phyloP scores from a whole-genome alignment of 2,888 invertebrate genomes.

The Parasteatoda lunata region DNA sequence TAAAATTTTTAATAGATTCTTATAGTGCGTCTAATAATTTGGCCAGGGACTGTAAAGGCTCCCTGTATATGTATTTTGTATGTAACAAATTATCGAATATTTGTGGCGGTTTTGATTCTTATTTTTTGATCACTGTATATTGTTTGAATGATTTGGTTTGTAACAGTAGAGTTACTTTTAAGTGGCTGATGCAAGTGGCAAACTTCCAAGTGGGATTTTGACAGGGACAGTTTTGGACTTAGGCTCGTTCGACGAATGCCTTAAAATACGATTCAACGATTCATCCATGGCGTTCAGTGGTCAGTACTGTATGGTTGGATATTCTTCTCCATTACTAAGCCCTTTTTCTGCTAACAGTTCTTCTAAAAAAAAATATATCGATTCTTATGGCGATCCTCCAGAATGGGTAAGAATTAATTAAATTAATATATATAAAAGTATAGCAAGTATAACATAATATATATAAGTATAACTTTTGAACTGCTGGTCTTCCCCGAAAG shows the following conservation, averaged over 20 bases:
- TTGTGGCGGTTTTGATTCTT: too few species aligned
- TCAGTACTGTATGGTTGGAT: constrained; percentile 72
- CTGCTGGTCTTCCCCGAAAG: too few species aligned
- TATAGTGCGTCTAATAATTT: too few species aligned
- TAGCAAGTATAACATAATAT: too few species aligned
- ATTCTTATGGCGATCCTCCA: constrained; percentile 48
- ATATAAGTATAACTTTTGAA: too few species aligned
- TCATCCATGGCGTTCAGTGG: constrained; percentile 67
- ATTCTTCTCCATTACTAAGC: constrained; percentile 25
- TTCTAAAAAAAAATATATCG: constrained; percentile 22
- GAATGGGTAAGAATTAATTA: constrained; percentile 40
- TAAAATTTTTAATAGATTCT: too few species aligned
- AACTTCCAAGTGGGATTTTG: constrained; percentile 73
- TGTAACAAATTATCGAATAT: too few species aligned
- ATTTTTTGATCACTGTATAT: too few species aligned
- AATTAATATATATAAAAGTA: too few species aligned
- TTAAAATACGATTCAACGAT: constrained; percentile 69
- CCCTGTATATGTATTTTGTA: too few species aligned
- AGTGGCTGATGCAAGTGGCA: constrained; percentile 64
- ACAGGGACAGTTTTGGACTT: constrained; percentile 74
- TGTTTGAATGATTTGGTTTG: too few species aligned
- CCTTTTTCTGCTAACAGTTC: constrained; percentile 22
- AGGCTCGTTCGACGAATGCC: constrained; percentile 73
- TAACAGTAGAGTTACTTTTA: background rate
- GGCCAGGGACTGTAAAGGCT: too few species aligned